Evolutionary conservation across 2,888 invertebrate species (phyloP).

Genomic region (Diabrotica balteata): DNA sequence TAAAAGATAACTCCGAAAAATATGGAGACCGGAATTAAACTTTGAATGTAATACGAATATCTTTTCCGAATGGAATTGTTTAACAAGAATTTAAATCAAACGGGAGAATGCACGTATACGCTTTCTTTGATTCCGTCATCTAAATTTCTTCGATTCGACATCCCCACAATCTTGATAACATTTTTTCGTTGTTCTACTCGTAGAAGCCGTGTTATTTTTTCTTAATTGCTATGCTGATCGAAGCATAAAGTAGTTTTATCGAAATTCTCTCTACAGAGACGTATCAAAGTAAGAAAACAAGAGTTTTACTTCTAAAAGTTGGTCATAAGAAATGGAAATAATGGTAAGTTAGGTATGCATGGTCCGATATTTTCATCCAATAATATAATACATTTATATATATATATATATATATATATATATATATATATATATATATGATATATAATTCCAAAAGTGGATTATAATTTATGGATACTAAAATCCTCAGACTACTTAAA

Average conservation of each 20-base stretch:
- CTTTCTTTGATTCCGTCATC: conserved; percentile 33
- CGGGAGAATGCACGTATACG: conserved; percentile 16
- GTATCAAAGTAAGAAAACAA: background rate
- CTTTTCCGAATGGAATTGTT: background rate
- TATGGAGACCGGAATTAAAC: background rate
- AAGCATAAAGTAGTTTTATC: conserved; percentile 39
- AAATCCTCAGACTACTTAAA: too few relatives aligned
- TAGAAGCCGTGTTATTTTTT: conserved; percentile 45
- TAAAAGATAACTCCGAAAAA: background rate
- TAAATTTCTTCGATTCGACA: conserved; percentile 44
- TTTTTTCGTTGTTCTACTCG: conserved; percentile 41
- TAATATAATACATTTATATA: too few relatives aligned
- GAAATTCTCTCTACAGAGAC: conserved; percentile 25
- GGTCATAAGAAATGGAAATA: too few relatives aligned
- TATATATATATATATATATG: too few relatives aligned
- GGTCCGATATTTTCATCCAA: too few relatives aligned
- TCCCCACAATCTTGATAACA: conserved; percentile 43
- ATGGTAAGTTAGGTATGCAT: too few relatives aligned
- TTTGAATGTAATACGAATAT: background rate
- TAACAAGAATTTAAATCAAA: conserved; percentile 3
- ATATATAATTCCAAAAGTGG: too few relatives aligned
- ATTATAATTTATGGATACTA: too few relatives aligned
- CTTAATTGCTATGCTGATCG: conserved; percentile 40
- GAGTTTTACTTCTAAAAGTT: too few relatives aligned
- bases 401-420: too few relatives aligned